Evolutionary conservation across 2,888 invertebrate genomes (phyloP), one percentile per base, ranked within the genome.

Genomic region (Noctuana brunneofusca): DNA sequence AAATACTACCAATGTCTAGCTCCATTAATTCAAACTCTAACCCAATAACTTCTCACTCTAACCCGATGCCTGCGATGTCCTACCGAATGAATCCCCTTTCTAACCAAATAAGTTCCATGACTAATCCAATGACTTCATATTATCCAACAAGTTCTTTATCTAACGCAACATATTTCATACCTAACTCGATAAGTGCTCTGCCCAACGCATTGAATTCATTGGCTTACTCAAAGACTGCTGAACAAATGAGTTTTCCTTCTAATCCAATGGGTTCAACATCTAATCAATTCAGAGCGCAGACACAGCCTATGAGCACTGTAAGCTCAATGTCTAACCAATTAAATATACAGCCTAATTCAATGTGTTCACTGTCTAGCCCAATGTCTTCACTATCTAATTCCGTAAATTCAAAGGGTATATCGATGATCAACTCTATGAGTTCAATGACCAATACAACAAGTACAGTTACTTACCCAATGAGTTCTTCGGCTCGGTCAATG

Each of bases 11-110:
- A 27, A 22, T 50, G 11, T 18, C 38, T 2, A 55, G 55, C n/a
- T 12, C 49, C n/a, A 54, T 54, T 16, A 18, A n/a, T 22, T 38
- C 60, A 8, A 49, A 43, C 20, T 22, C 24, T 14, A 43, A 52
- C 18, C 22, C 12, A 27, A 43, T 52, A 12, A 35, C 48, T 57
- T 22, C 14, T 43, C 24, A 14, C 48, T 32, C 32, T 16, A 14
- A 50, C 16, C 27, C 14, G 3, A 30, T 30, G 3, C 3, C 9
- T n/a, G 6, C 22, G 35, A n/a, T 50, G 27, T 30, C 52, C 27
- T 30, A 50, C n/a, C 30, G 43, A 46, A 60, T 54, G 53, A 46
- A 46, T 35, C 38, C 38, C 6, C 11, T 14, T 14, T 38, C 14
- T 14, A 14, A 38, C 6, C 12, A 38, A 38, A 14, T 38, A 38